Evolutionary conservation across 2,113 vertebrate genomes (phyloP).

Genomic region (Genyomyrus donnyi): DNA sequence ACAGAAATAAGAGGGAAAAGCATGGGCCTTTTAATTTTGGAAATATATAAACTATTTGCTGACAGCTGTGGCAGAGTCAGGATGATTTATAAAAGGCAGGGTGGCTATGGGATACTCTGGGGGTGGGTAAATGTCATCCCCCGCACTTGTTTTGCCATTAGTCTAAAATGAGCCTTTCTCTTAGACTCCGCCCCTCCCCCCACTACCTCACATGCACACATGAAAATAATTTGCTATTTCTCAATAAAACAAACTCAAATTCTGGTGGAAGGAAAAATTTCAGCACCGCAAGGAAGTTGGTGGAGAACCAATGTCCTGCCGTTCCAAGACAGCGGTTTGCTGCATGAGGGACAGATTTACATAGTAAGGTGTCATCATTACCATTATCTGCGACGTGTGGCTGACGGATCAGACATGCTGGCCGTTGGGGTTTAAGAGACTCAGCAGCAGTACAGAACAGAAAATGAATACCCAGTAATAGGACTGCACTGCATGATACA

Average conservation of each 20-base stretch:
- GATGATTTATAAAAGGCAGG: neutral
- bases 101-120: neutral
- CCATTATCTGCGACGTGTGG: neutral
- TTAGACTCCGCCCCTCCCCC: neutral
- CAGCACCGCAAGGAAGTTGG: slow-evolving; percentile 6
- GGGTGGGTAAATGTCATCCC: neutral
- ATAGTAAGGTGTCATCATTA: neutral
- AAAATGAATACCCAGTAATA: neutral
- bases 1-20: neutral
- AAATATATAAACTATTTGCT: neutral
- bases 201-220: neutral
- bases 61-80: neutral
- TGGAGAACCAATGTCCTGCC: slow-evolving; percentile 3
- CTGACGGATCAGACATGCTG: neutral
- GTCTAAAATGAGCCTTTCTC: neutral
- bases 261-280: neutral
- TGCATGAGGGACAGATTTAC: neutral
- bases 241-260: neutral
- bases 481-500: neutral
- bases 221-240: neutral
- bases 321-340: neutral
- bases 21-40: neutral
- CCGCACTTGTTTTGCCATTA: slow-evolving; percentile 12
- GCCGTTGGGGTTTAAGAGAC: neutral
- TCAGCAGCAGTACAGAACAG: neutral